Conservation (phyloP, 2,113 vertebrate species). For the Pampusana beccarii region DNA sequence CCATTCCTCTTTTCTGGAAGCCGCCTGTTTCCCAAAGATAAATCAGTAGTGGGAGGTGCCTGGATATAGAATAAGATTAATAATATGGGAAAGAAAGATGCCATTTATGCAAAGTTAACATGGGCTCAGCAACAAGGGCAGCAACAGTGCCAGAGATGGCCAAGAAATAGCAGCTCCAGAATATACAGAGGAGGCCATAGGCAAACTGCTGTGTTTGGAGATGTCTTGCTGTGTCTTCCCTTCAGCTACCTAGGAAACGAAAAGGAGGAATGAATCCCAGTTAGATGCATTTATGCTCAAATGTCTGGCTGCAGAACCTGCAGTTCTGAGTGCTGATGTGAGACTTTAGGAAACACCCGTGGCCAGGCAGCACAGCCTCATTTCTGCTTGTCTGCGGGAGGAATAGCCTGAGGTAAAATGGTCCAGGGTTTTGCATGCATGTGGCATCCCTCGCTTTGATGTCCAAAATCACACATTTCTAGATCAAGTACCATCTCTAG, state of each 20-base stretch:
- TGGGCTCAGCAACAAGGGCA: slow-evolving; percentile 28
- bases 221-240: slow-evolving; percentile 32
- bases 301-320: neutral
- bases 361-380: neutral
- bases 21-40: neutral
- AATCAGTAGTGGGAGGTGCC: neutral
- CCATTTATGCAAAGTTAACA: neutral
- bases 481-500: neutral
- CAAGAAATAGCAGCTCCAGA: slow-evolving; percentile 44
- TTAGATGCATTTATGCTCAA: neutral
- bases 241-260: slow-evolving; percentile 55
- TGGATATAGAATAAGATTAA: neutral
- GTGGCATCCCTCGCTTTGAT: neutral
- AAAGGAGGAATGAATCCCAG: slow-evolving; percentile 15
- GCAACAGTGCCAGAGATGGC: slow-evolving; percentile 10
- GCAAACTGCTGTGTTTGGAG: neutral
- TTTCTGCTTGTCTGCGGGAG: neutral
- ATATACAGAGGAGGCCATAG: slow-evolving; percentile 39
- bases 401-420: neutral
- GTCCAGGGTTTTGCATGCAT: neutral
- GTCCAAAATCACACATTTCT: neutral
- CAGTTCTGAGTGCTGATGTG: neutral
- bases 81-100: neutral
- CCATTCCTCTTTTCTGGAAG: neutral
- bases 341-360: neutral